Evolutionary conservation across 1,140 invertebrate genomes (phyloP), one percentile per base, ranked within the genome.

Genomic region (Heliothis virescens): DNA sequence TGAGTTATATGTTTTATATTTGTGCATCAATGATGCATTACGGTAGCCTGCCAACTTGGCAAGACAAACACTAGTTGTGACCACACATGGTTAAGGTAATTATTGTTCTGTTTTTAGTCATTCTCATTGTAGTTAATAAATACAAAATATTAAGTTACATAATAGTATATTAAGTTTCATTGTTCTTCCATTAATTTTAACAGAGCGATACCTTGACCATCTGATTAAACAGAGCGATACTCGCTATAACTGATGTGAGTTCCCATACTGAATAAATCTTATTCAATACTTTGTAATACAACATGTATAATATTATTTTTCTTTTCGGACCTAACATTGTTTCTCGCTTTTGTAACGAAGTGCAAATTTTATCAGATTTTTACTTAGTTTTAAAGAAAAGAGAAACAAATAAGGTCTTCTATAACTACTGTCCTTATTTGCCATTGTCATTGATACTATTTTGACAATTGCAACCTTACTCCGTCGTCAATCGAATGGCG

Each of bases 151-250:
- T 84, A 86, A 88, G 88, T 90, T 88, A 87, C 85, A 86, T 89
- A 85, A 84, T 82, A 86, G 83, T 89, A 88, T 87, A 78, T 89
- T 92, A 90, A 88, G 85, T 89, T 91, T 88, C 82, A 87, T 86
- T 86, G 91, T 91, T 93, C 91, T 92, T 93, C 91, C 91, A 91
- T 91, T 92, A 89, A 86, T 88, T 90, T 87, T 89, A 87, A 86
- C 82, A 84, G 85, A 78, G 82, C 80, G 82, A 80, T 83, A 81
- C 82, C 85, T 89, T 84, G 80, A 80, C 82, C 83, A 84, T 85
- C 80, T 82, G 79, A 84, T 79, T 79, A 75, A 65, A 85, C 81
- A n/a, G 73, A 82, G 72, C 57, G 79, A 74, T 55, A 74, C 34
- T 69, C 76, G 57, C 65, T 63, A 62, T 41, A 67, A 48, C 75